Evolutionary conservation across 1,140 invertebrate species (phyloP).

Genomic region (Colletes latitarsis): DNA sequence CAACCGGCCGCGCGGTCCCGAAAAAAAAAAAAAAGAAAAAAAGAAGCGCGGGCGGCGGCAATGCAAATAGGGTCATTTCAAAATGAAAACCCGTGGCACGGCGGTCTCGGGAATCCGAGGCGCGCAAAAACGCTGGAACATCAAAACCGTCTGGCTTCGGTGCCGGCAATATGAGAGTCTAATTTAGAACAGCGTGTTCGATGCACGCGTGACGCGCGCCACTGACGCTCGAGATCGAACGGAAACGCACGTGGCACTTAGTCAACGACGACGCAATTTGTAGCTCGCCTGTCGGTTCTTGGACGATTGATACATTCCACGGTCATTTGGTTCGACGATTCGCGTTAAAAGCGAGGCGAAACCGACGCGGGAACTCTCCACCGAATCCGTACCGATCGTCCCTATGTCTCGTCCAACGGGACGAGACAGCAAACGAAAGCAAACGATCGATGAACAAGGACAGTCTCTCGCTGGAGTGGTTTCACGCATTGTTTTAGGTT

Average conservation of each 20-base stretch:
- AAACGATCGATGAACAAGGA: too few species aligned
- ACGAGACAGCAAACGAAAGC: too few species aligned
- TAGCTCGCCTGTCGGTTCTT: slow-evolving; percentile 4
- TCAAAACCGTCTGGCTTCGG: slow-evolving; percentile 6
- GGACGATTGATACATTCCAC: background rate
- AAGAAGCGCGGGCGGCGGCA: background rate
- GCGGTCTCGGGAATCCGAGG: slow-evolving; percentile 1
- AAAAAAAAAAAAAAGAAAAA: slow-evolving; percentile 38
- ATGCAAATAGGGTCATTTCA: slow-evolving; percentile 52
- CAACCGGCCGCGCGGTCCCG: slow-evolving; percentile 23
- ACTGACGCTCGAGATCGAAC: slow-evolving; percentile 10
- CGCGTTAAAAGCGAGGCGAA: background rate
- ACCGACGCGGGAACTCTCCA: too few species aligned
- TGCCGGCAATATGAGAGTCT: slow-evolving; percentile 39
- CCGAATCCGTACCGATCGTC: too few species aligned
- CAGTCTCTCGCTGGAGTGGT: too few species aligned
- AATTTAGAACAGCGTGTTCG: slow-evolving; percentile 36
- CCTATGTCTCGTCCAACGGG: too few species aligned
- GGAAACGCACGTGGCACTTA: slow-evolving; percentile 7
- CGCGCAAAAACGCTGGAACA: slow-evolving; percentile 13
- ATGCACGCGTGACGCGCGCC: background rate
- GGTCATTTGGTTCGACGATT: background rate
- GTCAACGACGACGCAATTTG: slow-evolving; percentile 17
- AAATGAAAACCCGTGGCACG: slow-evolving; percentile 60
- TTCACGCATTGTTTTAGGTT: too few species aligned